phyloP scores from a whole-genome alignment of 1,140 invertebrate genomes.

The Penaeus vannamei region DNA sequence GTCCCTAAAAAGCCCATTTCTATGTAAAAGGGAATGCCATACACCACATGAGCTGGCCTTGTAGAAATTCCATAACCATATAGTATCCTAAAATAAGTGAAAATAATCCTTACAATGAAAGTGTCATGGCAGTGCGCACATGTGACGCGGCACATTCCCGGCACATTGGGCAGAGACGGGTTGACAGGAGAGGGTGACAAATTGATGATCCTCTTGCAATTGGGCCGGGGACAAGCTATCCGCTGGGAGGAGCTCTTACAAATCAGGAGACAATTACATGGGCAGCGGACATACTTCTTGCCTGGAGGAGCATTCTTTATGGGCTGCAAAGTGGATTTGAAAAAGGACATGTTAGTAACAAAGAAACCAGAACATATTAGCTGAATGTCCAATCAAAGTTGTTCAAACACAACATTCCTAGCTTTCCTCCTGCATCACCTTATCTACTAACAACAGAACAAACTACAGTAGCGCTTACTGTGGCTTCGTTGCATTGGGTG shows the following conservation, averaged over 20 bases:
- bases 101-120: conserved; percentile 85
- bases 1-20: no score
- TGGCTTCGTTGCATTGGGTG: conserved; percentile 94
- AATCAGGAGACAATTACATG: conserved; percentile 98
- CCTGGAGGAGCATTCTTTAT: conserved; percentile 97
- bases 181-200: conserved; percentile 91
- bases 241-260: conserved; percentile 96
- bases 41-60: no score
- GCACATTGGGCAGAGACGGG: conserved; percentile 86
- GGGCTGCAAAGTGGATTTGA: conserved; percentile 79
- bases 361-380: neutral
- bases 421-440: no score
- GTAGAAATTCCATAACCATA: no score
- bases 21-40: no score
- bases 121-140: conserved; percentile 96
- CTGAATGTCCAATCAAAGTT: no score
- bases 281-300: conserved; percentile 99
- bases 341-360: neutral
- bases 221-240: conserved; percentile 92
- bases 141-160: conserved; percentile 93
- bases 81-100: conserved; percentile 21
- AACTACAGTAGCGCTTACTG: conserved; percentile 70
- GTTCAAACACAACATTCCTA: no score
- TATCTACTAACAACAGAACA: neutral
- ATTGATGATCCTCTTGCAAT: conserved; percentile 92